Conservation (phyloP, 2,888 invertebrate species). For the Herminia tarsipennalis region DNA sequence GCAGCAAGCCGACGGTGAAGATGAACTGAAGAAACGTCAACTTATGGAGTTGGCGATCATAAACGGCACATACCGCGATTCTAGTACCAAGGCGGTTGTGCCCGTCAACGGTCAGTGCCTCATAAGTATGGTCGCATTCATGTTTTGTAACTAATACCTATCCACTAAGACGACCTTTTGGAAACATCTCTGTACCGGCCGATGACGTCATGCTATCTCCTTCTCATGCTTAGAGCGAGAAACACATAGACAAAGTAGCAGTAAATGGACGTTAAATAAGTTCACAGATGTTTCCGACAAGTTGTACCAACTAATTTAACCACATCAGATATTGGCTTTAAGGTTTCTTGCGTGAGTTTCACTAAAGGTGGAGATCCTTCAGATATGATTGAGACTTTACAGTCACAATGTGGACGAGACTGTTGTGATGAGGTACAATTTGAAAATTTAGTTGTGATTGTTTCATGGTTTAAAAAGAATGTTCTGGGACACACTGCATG, state of each 20-base stretch:
- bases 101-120: conserved; percentile 91
- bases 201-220: neutral
- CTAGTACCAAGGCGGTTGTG: conserved; percentile 94
- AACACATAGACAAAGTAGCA: neutral
- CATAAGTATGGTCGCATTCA: conserved; percentile 83
- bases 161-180: conserved; percentile 28
- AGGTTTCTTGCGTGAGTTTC: conserved; percentile 20
- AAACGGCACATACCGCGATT: conserved; percentile 99
- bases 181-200: conserved; percentile 2
- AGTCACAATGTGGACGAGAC: neutral
- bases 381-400: conserved; percentile 4
- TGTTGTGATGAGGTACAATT: conserved; percentile 7
- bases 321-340: conserved; percentile 23
- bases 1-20: conserved; percentile 99
- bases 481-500: conserved; percentile 38
- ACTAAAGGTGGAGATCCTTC: conserved; percentile 15
- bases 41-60: conserved; percentile 99
- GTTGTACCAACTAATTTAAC: conserved; percentile 9
- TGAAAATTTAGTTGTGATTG: conserved; percentile 20
- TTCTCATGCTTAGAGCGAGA: neutral
- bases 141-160: conserved; percentile 81
- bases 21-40: conserved; percentile 99
- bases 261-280: neutral
- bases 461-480: conserved; percentile 28
- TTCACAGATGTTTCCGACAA: conserved; percentile 9